Conservation (phyloP, 1,140 invertebrate species). For the Parasteatoda tepidariorum region DNA sequence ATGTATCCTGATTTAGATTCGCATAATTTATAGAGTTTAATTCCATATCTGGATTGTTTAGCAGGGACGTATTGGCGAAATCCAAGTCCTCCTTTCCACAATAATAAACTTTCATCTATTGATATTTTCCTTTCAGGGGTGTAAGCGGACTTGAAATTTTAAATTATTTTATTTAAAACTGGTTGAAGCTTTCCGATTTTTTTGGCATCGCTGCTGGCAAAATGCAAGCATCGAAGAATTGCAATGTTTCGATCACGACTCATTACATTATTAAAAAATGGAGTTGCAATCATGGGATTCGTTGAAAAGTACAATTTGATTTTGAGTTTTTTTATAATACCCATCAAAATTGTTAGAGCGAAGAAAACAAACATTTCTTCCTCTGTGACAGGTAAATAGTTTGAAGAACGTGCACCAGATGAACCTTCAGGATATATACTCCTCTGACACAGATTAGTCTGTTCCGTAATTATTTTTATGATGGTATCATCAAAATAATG, state of each 20-base stretch:
- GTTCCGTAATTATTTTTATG: no score
- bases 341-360: background rate
- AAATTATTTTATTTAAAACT: background rate
- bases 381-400: no score
- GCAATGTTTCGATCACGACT: background rate
- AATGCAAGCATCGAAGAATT: background rate
- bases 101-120: background rate
- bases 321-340: background rate
- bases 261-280: background rate
- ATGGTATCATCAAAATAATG: no score
- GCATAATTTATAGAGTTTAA: conserved; percentile 1
- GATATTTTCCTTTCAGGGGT: background rate
- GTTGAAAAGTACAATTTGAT: no score
- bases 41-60: background rate
- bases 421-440: no score
- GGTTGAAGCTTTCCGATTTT: background rate
- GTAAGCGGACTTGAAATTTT: background rate
- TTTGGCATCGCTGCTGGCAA: background rate
- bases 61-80: background rate
- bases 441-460: no score
- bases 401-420: no score
- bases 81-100: conserved; percentile 4
- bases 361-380: no score
- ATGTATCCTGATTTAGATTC: background rate
- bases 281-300: background rate